phyloP scores from a whole-genome alignment of 2,888 invertebrate genomes.

The Apomyelois bistriatella region DNA sequence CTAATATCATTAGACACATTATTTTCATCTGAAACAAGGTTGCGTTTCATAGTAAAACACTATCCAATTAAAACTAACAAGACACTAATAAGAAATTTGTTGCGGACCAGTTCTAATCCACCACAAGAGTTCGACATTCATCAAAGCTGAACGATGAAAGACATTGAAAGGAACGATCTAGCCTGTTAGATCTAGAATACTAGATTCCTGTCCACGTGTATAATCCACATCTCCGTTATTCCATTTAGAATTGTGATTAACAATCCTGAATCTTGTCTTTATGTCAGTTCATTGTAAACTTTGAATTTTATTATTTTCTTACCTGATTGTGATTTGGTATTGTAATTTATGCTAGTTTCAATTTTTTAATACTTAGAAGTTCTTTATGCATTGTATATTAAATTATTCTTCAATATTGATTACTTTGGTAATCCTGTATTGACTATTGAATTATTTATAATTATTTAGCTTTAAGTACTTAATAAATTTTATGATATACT shows the following conservation, averaged over 20 bases:
- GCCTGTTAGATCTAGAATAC: conserved; percentile 5
- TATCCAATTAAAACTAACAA: conserved; percentile 7
- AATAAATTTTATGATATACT: no score
- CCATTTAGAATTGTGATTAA: conserved; percentile 10
- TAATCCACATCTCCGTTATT: conserved; percentile 9
- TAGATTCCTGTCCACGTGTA: conserved; percentile 3
- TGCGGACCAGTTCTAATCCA: background rate
- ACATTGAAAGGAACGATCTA: conserved; percentile 9
- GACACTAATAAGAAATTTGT: conserved; percentile 7
- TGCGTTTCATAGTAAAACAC: background rate
- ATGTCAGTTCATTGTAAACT: background rate
- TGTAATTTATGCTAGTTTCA: no score
- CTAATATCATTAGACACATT: no score
- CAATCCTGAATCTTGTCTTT: background rate
- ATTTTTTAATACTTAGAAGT: no score
- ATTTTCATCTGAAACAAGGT: background rate
- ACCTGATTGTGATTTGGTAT: background rate
- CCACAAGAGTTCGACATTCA: conserved; percentile 2
- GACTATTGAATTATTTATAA: no score
- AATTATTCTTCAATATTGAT: background rate
- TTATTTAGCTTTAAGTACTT: no score
- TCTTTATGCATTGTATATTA: no score
- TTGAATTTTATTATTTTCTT: background rate
- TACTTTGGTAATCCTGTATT: background rate
- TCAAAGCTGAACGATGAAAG: conserved; percentile 7